Conservation (phyloP, 2,888 invertebrate species). For the Agrochola lota region DNA sequence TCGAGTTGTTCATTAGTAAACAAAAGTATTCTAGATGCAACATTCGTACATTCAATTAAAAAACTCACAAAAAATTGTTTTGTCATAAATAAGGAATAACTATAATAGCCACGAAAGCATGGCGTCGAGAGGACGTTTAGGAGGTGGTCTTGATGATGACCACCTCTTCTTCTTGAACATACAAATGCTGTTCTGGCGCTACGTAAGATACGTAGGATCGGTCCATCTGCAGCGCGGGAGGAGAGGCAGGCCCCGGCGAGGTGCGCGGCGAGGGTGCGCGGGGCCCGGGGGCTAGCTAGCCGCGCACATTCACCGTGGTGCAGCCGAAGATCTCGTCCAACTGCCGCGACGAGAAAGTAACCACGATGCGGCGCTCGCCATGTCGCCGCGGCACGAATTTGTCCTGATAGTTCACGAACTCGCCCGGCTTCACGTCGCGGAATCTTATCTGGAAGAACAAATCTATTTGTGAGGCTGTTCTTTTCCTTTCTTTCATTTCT, state of each 20-base stretch:
- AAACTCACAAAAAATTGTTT: slow-evolving; percentile 63
- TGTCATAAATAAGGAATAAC: slow-evolving; percentile 58
- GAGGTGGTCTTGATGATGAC: slow-evolving; percentile 82
- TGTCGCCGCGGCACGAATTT: slow-evolving; percentile 90
- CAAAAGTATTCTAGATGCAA: slow-evolving; percentile 58
- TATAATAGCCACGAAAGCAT: slow-evolving; percentile 38
- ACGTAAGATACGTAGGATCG: slow-evolving; percentile 81
- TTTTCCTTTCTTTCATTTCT: neutral
- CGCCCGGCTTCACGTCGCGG: slow-evolving; percentile 92
- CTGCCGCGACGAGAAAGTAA: slow-evolving; percentile 92
- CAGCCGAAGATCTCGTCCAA: slow-evolving; percentile 92
- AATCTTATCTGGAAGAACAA: slow-evolving; percentile 82
- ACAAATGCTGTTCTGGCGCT: slow-evolving; percentile 83
- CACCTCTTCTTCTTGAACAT: slow-evolving; percentile 86
- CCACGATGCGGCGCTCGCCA: slow-evolving; percentile 92
- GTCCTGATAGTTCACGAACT: slow-evolving; percentile 91
- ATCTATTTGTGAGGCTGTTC: slow-evolving; percentile 12
- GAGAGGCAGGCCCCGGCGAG: slow-evolving; percentile 83
- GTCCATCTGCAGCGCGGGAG: slow-evolving; percentile 82
- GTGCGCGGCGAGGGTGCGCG: slow-evolving; percentile 81
- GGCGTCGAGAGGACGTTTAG: slow-evolving; percentile 63
- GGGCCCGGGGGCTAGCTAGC: slow-evolving; percentile 88
- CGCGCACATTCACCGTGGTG: slow-evolving; percentile 88
- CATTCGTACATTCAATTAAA: slow-evolving; percentile 70
- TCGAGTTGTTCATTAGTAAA: slow-evolving; percentile 60